Base-by-base conservation (phyloP, 2,797 vertebrate species). In the Pangasius larnaudii region DNA sequence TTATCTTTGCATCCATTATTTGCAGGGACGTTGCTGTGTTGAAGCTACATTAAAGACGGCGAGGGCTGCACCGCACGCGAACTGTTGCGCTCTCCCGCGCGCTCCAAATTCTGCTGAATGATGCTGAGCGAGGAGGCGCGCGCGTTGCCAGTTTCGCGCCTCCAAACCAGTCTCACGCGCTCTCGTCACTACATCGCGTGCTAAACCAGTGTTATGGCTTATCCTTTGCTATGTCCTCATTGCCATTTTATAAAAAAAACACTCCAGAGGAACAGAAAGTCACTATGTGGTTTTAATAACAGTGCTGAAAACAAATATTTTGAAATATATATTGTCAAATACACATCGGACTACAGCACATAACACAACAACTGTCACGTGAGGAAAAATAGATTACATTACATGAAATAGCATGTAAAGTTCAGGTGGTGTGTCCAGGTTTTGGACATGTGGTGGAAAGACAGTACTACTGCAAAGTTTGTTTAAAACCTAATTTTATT, bases 1-100 rank as follows among this genome's bases (percentile, higher is more conserved):
- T 95, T 90, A 95, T 94, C 92, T 96, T 93, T 75, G 94, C 93
- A 0, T 96, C 95, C 98, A 98, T 98, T 74, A 53, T 91, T 30
- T 49, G 65, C 33, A n/a, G 2, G 19, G 16, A 1, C 53, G 7
- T 33, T 86, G 53, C 51, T 72, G 69, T 18, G 30, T 74, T 59
- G 0, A 33, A 84, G 24, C 24, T 69, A 33, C 46, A 42, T 72
- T 36, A 58, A 78, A 58, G 77, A 79, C 30, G 18, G 0, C 14
- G 16, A 33, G 16, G 0, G 77, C 30, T 63, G 80, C 80, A n/a
- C 58, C 24, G 27, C 16, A 22, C 59, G 39, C 42, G 33, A 59
- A 46, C 80, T 82, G 39, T 49, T 49, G 80, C 59, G 22, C 80
- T 82, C 36, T 22, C 1, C 56, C 10, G 19, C 36, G 58, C 80